phyloP scores from a whole-genome alignment of 2,113 vertebrate genomes.

The Budorcas taxicolor region DNA sequence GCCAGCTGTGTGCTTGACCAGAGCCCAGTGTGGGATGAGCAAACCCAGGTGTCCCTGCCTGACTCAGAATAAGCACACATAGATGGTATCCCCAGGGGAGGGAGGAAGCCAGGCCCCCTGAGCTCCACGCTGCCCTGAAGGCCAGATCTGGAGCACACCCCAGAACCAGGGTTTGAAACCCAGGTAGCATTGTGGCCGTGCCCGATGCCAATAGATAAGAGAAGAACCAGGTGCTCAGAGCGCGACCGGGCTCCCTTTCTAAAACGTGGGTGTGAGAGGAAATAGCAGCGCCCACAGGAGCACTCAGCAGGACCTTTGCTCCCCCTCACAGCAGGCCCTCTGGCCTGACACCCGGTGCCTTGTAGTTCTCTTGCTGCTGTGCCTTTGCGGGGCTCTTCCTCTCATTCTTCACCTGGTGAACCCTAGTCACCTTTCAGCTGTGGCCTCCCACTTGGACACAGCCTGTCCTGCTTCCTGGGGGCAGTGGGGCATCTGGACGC shows the following conservation, averaged over 20 bases:
- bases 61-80: neutral
- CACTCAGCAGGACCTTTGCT: neutral
- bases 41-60: no score
- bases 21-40: fast-evolving
- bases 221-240: neutral
- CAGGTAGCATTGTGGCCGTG: neutral
- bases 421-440: neutral
- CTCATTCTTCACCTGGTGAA: neutral
- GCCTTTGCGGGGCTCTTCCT: neutral
- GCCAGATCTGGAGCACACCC: neutral
- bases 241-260: neutral
- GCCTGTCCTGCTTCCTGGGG: neutral
- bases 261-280: neutral
- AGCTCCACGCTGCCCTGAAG: neutral
- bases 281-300: neutral
- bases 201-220: neutral
- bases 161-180: neutral
- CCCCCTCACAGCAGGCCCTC: neutral
- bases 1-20: neutral
- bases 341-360: no score
- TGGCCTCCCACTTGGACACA: neutral
- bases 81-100: neutral
- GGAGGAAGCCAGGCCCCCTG: neutral
- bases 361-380: fast-evolving
- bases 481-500: neutral